Evolutionary conservation across 2,888 invertebrate species (phyloP).

Genomic region (Punctoribates punctum): DNA sequence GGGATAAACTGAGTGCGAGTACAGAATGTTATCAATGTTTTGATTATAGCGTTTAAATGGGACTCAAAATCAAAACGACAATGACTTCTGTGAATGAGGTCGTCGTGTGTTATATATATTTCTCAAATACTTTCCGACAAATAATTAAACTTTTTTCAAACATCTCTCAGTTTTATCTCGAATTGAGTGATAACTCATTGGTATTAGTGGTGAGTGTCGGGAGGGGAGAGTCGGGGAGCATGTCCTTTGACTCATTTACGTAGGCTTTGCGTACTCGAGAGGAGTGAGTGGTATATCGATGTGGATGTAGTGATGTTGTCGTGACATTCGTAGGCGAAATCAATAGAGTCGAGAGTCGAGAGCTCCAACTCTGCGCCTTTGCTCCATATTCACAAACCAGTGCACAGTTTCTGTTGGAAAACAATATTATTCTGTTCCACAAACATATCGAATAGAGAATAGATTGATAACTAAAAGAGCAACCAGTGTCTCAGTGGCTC

Average conservation of each 20-base stretch:
- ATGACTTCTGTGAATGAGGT: constrained; percentile 35
- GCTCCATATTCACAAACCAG: not conserved
- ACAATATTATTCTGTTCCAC: not conserved
- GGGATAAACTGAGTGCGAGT: not conserved
- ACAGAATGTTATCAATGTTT: not conserved
- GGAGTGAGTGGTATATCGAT: not conserved
- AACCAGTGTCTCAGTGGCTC: constrained; percentile 3
- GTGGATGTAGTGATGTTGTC: not conserved
- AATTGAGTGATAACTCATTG: not conserved
- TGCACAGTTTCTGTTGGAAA: not conserved
- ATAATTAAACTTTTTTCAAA: not conserved
- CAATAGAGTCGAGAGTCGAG: constrained; percentile 20
- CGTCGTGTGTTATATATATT: constrained; percentile 14
- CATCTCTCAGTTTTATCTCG: not conserved
- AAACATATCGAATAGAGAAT: not conserved
- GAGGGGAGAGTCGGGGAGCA: no score
- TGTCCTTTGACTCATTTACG: constrained; percentile 23
- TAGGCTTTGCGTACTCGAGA: constrained; percentile 15
- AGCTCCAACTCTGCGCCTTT: not conserved
- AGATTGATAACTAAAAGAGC: not conserved
- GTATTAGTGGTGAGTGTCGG: not conserved
- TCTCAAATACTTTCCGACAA: not conserved
- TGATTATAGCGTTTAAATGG: constrained; percentile 1
- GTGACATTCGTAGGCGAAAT: constrained; percentile 13
- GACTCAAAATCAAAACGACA: constrained; percentile 20